Conservation (phyloP, 2,888 invertebrate genomes). For the Laothoe populi region DNA sequence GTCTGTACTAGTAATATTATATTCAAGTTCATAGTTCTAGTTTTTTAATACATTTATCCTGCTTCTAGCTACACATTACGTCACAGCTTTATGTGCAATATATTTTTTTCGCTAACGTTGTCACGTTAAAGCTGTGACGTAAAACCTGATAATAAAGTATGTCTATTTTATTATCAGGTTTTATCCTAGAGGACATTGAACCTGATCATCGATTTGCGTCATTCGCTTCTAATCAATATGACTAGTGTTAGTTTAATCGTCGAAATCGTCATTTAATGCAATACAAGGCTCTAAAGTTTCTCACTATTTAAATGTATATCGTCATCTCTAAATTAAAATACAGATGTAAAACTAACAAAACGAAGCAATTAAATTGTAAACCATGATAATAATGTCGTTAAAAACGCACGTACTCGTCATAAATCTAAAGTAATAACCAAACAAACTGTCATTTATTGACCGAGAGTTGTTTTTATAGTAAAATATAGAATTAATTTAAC, state of each 20-base stretch:
- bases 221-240: background rate
- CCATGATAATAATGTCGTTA: conserved; percentile 5
- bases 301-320: background rate
- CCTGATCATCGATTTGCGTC: background rate
- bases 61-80: background rate
- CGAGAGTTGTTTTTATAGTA: conserved; percentile 3
- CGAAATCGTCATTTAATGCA: too few species aligned
- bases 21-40: conserved; percentile 2
- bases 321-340: background rate
- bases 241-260: too few species aligned
- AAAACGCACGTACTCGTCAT: background rate
- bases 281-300: background rate
- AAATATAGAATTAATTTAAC: background rate
- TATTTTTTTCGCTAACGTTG: background rate
- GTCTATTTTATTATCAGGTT: background rate
- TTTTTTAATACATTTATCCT: conserved; percentile 7
- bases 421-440: conserved; percentile 24
- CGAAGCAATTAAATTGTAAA: conserved; percentile 18
- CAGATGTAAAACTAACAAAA: conserved; percentile 11
- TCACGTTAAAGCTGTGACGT: too few species aligned
- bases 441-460: background rate
- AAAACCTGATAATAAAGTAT: too few species aligned
- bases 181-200: background rate
- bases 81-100: background rate
- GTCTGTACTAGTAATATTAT: background rate